phyloP scores from a whole-genome alignment of 1,140 invertebrate genomes.

The Danaus melanippus region DNA sequence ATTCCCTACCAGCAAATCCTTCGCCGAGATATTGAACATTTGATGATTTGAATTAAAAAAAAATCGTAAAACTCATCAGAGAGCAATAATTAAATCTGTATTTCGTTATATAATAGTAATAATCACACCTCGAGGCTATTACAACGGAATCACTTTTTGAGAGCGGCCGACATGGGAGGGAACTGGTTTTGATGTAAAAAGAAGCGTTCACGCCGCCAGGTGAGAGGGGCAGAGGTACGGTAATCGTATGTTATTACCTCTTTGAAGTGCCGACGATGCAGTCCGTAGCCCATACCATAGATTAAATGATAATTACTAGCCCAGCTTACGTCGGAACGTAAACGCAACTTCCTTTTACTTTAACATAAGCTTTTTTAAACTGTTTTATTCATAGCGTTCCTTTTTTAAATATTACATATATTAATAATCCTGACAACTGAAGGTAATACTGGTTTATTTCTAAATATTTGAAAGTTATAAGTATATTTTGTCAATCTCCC shows the following conservation, averaged over 20 bases:
- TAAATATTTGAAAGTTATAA: no score
- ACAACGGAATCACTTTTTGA: slow-evolving; percentile 56
- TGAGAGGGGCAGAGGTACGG: slow-evolving; percentile 37
- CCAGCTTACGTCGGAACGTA: slow-evolving; percentile 3
- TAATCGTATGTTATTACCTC: slow-evolving; percentile 61
- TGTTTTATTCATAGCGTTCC: neutral
- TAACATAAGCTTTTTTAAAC: neutral
- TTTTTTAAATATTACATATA: neutral
- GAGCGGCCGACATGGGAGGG: slow-evolving; percentile 44
- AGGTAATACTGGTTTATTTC: no score
- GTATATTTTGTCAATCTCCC: no score
- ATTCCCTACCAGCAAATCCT: no score
- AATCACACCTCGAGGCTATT: slow-evolving; percentile 60
- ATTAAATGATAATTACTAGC: slow-evolving; percentile 30
- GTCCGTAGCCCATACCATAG: slow-evolving; percentile 27
- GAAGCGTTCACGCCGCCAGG: slow-evolving; percentile 38
- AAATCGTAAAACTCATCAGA: slow-evolving; percentile 15
- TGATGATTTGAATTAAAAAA: no score
- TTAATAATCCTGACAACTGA: no score
- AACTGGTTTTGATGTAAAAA: slow-evolving; percentile 61
- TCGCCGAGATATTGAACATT: no score
- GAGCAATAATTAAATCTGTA: slow-evolving; percentile 29
- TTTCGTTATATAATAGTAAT: slow-evolving; percentile 55
- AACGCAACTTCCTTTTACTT: slow-evolving; percentile 4
- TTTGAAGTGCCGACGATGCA: slow-evolving; percentile 55